These are phyloP conservation scores for Psix sp. DNA, from an alignment of 1,140 invertebrate genomes.

Conservation along the genomic window DNA sequence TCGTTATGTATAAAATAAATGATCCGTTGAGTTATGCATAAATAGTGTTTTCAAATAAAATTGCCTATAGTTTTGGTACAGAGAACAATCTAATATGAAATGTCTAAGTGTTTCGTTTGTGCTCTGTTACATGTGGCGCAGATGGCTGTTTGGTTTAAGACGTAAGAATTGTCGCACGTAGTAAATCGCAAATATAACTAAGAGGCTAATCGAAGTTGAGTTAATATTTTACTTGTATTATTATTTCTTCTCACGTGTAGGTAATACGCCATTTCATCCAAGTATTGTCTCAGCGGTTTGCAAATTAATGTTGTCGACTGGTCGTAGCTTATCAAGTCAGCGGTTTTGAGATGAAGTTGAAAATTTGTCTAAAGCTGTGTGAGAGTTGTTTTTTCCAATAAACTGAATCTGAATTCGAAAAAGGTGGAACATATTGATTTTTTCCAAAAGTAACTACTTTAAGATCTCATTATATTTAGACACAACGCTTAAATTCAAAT, in stretches of 20 bases:
- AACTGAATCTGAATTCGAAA: background rate
- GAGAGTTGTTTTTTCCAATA: background rate
- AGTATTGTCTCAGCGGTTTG: background rate
- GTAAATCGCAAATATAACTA: background rate
- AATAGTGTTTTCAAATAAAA: background rate
- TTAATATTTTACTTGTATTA: background rate
- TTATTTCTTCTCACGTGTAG: background rate
- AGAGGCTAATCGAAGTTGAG: background rate
- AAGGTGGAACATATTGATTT: background rate
- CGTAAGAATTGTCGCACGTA: background rate
- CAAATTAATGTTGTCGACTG: background rate
- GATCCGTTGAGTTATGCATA: background rate
- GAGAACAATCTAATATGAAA: background rate
- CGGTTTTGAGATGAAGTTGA: background rate
- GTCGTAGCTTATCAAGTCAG: background rate
- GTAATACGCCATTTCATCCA: background rate
- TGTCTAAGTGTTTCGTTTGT: background rate
- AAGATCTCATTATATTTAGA: too few species aligned
- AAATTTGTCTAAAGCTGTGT: background rate
- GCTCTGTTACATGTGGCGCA: background rate
- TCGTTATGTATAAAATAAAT: too few species aligned
- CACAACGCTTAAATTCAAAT: too few species aligned
- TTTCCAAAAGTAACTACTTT: too few species aligned
- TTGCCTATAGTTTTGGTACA: background rate
- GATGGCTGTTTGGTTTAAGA: background rate